phyloP scores from a whole-genome alignment of 2,797 vertebrate genomes.

The Chrysolophus pictus region DNA sequence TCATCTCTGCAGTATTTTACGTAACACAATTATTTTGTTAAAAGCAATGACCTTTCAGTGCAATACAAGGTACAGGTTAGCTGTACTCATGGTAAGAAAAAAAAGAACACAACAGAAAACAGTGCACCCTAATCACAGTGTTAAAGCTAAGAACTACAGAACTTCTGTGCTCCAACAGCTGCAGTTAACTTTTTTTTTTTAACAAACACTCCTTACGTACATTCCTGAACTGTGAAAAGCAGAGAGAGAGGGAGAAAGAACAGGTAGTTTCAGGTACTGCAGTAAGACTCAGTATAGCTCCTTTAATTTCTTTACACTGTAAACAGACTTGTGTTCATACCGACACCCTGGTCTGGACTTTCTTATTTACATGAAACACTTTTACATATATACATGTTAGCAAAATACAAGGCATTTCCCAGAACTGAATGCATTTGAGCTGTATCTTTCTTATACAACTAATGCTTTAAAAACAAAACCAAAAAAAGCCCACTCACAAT shows the following conservation, averaged over 20 bases:
- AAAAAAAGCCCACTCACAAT: slow-evolving; percentile 30
- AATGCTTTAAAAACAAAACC: slow-evolving; percentile 34
- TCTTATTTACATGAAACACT: slow-evolving; percentile 79
- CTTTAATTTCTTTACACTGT: slow-evolving; percentile 74
- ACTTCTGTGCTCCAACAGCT: not conserved
- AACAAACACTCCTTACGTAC: not conserved
- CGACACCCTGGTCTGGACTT: slow-evolving; percentile 31
- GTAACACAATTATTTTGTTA: not conserved
- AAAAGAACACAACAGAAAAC: not conserved
- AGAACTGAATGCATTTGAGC: slow-evolving; percentile 62
- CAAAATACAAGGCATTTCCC: slow-evolving; percentile 82
- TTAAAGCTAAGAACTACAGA: not conserved
- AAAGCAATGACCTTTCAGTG: not conserved
- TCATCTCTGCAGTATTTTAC: not conserved
- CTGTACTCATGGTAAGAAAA: not conserved
- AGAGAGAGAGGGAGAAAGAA: not conserved
- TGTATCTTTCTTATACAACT: slow-evolving; percentile 48
- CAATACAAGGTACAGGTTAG: not conserved
- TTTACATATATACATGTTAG: slow-evolving; percentile 85
- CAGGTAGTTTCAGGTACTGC: slow-evolving; percentile 67
- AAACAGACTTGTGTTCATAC: slow-evolving; percentile 72
- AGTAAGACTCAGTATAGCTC: slow-evolving; percentile 59
- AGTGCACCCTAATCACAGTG: not conserved
- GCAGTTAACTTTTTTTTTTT: not conserved
- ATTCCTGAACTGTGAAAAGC: not conserved